A percentile compares a stretch with the other conserved stretches of the same genome.
phyloP scores from a whole-genome alignment of 2,888 invertebrate species.

The Alitta virens region DNA sequence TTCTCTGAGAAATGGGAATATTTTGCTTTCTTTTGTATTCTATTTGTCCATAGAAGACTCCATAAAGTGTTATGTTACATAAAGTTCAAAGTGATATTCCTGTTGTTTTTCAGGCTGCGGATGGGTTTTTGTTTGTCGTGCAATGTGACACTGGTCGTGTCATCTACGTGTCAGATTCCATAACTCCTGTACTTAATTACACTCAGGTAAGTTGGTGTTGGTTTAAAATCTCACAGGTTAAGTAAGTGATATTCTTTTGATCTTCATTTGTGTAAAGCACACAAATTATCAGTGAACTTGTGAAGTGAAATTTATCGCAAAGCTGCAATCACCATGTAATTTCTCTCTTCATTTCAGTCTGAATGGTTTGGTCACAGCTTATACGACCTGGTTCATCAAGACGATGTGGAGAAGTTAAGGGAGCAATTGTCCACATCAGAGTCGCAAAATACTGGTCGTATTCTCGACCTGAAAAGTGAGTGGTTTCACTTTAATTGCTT shows the following conservation, averaged over 20 bases:
- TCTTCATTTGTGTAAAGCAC: no score
- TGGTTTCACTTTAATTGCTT: constrained; percentile 15
- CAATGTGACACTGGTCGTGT: constrained; percentile 96
- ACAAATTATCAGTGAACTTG: no score
- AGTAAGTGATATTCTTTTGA: no score
- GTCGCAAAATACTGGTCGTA: constrained; percentile 86
- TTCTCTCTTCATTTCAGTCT: constrained; percentile 62
- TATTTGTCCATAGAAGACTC: no score
- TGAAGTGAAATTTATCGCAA: no score
- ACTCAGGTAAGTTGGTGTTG: constrained; percentile 76
- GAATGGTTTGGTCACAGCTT: constrained; percentile 95
- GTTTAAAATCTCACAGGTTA: no score
- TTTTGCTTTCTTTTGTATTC: no score
- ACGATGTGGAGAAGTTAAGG: constrained; percentile 90
- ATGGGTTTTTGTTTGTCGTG: constrained; percentile 94
- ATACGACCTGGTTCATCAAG: constrained; percentile 95
- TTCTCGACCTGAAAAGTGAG: constrained; percentile 86
- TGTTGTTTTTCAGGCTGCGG: constrained; percentile 71
- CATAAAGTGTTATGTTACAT: no score
- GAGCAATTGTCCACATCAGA: constrained; percentile 97
- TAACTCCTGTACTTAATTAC: constrained; percentile 94
- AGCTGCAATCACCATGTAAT: no score
- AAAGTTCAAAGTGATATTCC: no score
- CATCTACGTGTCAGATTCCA: constrained; percentile 97
- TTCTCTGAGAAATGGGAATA: no score